A percentile compares a stretch with the other conserved stretches of the same genome.
These are phyloP conservation scores for Pantherophis guttatus DNA, from an alignment of 2,113 vertebrate species.

Conservation along the genomic window DNA sequence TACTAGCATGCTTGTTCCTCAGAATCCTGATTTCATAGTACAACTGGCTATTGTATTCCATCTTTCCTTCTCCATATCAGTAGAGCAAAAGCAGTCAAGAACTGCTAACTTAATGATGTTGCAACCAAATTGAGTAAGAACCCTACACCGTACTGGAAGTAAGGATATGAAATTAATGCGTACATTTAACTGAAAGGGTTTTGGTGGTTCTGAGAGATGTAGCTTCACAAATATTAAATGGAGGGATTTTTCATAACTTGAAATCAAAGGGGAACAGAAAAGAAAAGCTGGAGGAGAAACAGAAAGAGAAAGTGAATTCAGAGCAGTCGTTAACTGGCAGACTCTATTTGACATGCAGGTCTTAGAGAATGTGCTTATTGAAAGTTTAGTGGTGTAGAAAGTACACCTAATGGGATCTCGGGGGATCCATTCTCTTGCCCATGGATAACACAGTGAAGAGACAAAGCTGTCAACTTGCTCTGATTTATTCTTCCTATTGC, in stretches of 20 bases:
- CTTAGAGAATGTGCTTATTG: slow-evolving; percentile 16
- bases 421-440: slow-evolving; percentile 46
- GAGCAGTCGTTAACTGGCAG: slow-evolving; percentile 35
- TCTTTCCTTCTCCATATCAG: not conserved
- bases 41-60: not conserved
- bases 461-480: slow-evolving; percentile 47
- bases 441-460: slow-evolving; percentile 43
- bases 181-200: not conserved
- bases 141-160: not conserved
- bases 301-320: slow-evolving; percentile 32
- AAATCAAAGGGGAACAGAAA: not conserved
- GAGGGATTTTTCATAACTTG: slow-evolving; percentile 43
- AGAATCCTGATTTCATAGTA: not conserved
- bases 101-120: not conserved
- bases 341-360: slow-evolving; percentile 43
- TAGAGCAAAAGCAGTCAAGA: not conserved
- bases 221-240: slow-evolving; percentile 11
- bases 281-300: not conserved
- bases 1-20: not conserved
- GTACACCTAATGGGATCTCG: slow-evolving; percentile 58
- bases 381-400: slow-evolving; percentile 46
- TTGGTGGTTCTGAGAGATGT: not conserved
- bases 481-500: slow-evolving; percentile 46
- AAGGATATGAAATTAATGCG: not conserved
- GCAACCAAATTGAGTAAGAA: rapidly evolving